Base-by-base conservation (phyloP, 2,888 invertebrate genomes). In the Heliconius erato region DNA sequence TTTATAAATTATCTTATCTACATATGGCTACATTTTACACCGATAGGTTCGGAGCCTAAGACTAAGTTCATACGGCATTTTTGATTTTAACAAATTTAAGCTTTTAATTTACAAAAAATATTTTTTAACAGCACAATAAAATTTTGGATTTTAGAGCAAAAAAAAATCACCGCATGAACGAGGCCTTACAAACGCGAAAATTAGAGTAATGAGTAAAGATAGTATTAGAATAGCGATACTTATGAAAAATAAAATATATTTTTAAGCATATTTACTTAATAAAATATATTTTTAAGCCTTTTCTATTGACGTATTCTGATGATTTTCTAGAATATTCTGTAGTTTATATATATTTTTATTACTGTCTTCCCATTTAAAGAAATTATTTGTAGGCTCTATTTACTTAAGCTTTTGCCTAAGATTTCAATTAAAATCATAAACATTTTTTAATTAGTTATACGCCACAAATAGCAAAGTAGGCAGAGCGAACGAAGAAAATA, bases 1-100 rank as follows among this genome's bases (percentile, higher is more conserved):
- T 72, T 76, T 76, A 26, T 40, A 40, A 40, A 40, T 40, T 40
- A 76, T 76, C 35, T 76, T 74, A 74, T 59, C 54, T n/a, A n/a
- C n/a, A n/a, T 74, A 63, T 59, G 63, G 35, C 76, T 76, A 76
- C 59, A 40, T 40, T 54, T 32, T 63, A 35, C 59, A 71, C 4
- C 23, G 54, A 54, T 28, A 74, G 28, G 54, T 74, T 74, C 19
- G 74, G 23, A 74, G 74, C 32, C 74, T 12, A 59, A 44, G 44
- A 26, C 19, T 72, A 72, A 72, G 44, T 72, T 49, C 72, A 72
- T 26, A 26, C 72, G 72, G 72, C 72, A 44, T 16, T 49, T 26
- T 72, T 44, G 3, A 14, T 26, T 44, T 44, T 44, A 44, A n/a
- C n/a, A 71, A 71, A 26, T 72, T 44, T 49, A 7, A 44, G 35